Base-by-base conservation (phyloP, 2,888 invertebrate species). In the Emesis furor region DNA sequence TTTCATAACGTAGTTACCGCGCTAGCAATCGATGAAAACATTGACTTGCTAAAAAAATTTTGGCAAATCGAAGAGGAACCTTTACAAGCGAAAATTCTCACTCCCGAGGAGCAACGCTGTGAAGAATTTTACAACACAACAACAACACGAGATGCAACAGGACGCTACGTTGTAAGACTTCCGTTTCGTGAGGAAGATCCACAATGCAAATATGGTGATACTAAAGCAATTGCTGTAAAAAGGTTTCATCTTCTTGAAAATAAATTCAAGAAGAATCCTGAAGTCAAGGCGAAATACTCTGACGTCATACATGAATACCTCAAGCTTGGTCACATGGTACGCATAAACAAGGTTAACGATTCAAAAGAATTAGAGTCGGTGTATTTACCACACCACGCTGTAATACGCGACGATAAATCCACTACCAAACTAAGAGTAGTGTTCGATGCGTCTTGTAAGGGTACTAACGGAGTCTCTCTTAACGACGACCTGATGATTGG, bases 301-400 rank as follows among this genome's bases (percentile, higher is more conserved):
- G 65, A 71, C 6, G 78, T 78, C 6, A 72, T 78, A 10, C 55
- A 17, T 2, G 78, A 78, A 42, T 78, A 78, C 37, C 12, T 78
- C 5, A 14, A 72, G 10, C 65, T 72, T n/a, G 42, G 42, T 32
- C 78, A 78, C 65, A 78, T 78, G 24, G 24, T 24, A 24, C 24
- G 24, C 24, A 24, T 24, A 24, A 24, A 24, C 24, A 24, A 24
- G 24, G 24, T 24, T 24, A 24, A 24, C 24, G 24, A 24, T 24
- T 24, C 24, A 24, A 24, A 1, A 24, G 24, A 24, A 24, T 24
- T 24, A 24, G 24, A 24, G 24, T 24, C 24, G 24, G 24, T 24
- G 24, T 24, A 90, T 69, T 73, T 92, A 51, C 91, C 92, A 7
- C 91, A 92, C 74, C 91, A 90, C 46, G 87, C 88, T 0, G 89